Conservation (phyloP, 2,113 vertebrate genomes). For the Trematocara stigmaticum region DNA sequence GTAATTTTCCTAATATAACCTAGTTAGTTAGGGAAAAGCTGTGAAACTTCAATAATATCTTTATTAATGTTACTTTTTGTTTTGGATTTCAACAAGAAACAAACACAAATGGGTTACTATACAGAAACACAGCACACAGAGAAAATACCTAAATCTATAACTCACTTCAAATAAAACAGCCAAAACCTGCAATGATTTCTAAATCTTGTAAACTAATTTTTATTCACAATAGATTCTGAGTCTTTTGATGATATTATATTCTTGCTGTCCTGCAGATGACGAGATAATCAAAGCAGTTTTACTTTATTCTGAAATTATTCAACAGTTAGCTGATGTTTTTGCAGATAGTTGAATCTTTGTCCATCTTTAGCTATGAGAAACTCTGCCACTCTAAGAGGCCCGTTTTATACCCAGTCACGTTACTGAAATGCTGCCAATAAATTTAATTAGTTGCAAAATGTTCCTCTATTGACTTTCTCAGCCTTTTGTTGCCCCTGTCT, state of each 20-base stretch:
- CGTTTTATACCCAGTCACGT: background rate
- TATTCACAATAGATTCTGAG: background rate
- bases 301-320: background rate
- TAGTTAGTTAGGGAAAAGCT: background rate
- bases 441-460: background rate
- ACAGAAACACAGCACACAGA: background rate
- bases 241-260: background rate
- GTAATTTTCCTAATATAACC: background rate
- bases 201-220: background rate
- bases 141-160: background rate
- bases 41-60: background rate
- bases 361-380: background rate
- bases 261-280: background rate
- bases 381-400: background rate
- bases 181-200: background rate
- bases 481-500: background rate
- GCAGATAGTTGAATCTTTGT: background rate
- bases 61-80: background rate
- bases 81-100: background rate
- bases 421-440: background rate
- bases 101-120: background rate
- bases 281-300: background rate
- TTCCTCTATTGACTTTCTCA: background rate
- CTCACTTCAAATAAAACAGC: background rate
- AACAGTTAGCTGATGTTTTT: background rate